Base-by-base conservation (phyloP, 2,888 invertebrate genomes). In the Sipunculus nudus region DNA sequence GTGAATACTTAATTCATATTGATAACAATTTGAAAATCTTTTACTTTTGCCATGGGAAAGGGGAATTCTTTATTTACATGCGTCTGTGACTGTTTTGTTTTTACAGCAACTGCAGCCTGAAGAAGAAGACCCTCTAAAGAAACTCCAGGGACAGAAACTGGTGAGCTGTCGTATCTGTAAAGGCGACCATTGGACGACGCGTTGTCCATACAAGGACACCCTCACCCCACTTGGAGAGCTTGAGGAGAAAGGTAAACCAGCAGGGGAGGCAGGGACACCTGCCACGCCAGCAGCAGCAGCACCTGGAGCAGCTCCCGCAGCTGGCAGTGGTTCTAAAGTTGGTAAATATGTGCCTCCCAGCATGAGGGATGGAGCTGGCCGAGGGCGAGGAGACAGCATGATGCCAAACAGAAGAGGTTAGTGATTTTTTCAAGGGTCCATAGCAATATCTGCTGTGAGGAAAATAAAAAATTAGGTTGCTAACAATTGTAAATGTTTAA, bases 151-250 rank as follows among this genome's bases (percentile, higher is more conserved):
- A 41, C 62, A 66, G 49, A 81, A 82, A 69, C 73, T 80, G 63
- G 82, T 84, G 67, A 73, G 81, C 58, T 83, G 84, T 76, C 74
- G 85, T 74, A 80, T 85, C 71, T 77, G 85, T 81, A 81, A 85
- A 71, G 39, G 96, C 54, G 97, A 97, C 80, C 99, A 99, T 87
- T 99, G 97, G 96, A 96, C 97, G 35, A 90, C 94, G 40, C 92
- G 93, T 79, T 99, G 99, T 87, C 99, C 99, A 0, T 98, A 94
- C 89, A 97, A 96, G 85, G 94, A 96, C 77, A 92, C 93, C 1
- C 89, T 86, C 19, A 82, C 82, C 19, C 82, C 85, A 2, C 72
- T 85, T 13, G 81, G 83, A 70, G 81, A 64, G 16, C 35, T 41
- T 38, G 28, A 26, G 10, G 31, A 19, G 4, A 39, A 40, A 31